Conservation (phyloP, 2,888 invertebrate species). For the Megaustenia siamemsis region DNA sequence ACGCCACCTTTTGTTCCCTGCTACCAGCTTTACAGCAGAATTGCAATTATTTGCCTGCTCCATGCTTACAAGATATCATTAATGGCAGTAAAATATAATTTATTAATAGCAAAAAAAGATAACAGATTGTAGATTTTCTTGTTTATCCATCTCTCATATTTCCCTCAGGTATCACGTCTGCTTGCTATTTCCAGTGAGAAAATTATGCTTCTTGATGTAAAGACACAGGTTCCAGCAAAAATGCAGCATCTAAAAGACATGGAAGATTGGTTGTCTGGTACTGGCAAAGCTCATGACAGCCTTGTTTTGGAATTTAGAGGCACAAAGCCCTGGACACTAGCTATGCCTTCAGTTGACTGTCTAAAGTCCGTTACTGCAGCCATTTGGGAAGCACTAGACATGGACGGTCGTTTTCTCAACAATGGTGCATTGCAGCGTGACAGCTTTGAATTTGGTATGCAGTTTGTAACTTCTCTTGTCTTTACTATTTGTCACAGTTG, state of each 20-base stretch:
- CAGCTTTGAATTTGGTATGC: conserved; percentile 75
- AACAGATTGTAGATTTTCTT: too few relatives aligned
- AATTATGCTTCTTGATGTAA: conserved; percentile 84
- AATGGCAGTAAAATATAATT: too few relatives aligned
- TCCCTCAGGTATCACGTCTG: conserved; percentile 82
- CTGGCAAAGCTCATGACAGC: conserved; percentile 84
- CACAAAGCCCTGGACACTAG: conserved; percentile 81
- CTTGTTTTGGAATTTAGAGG: conserved; percentile 84
- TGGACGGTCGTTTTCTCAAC: conserved; percentile 77
- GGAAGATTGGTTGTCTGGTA: conserved; percentile 84
- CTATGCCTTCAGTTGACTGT: conserved; percentile 81
- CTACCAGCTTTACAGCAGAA: too few relatives aligned
- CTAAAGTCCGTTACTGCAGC: conserved; percentile 82
- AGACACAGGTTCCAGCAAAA: conserved; percentile 83
- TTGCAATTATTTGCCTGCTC: too few relatives aligned
- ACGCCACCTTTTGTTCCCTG: too few relatives aligned
- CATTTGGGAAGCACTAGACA: conserved; percentile 85
- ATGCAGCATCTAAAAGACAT: conserved; percentile 82
- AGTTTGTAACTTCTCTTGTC: not conserved
- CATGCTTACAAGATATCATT: too few relatives aligned
- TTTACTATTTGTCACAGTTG: too few relatives aligned
- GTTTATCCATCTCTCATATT: not conserved
- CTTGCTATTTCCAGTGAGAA: conserved; percentile 83
- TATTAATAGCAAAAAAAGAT: too few relatives aligned
- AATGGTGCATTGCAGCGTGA: conserved; percentile 71